phyloP scores from a whole-genome alignment of 2,113 vertebrate genomes.

The Nothobranchius kuhntae region DNA sequence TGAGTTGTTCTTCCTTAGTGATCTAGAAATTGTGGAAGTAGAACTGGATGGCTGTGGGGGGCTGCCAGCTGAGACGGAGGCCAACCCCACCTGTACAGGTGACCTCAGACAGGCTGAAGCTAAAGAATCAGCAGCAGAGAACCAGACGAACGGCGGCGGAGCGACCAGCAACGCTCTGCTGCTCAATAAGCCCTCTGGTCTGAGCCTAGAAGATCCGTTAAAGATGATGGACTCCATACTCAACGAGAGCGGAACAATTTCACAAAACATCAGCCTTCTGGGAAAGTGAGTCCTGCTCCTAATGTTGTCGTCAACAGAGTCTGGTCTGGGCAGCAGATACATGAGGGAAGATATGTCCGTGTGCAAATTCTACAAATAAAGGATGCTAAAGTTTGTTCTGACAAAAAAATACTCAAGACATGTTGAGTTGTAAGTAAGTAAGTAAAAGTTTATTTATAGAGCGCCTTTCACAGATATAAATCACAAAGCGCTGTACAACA shows the following conservation, averaged over 20 bases:
- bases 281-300: slow-evolving; percentile 85
- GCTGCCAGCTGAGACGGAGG: slow-evolving; percentile 76
- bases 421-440: no score
- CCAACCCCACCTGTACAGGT: slow-evolving; percentile 48
- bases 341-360: no score
- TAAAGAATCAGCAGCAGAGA: not conserved
- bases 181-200: slow-evolving; percentile 81
- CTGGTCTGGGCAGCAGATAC: no score
- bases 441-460: no score
- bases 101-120: not conserved
- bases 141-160: slow-evolving; percentile 14
- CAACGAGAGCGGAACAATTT: slow-evolving; percentile 88
- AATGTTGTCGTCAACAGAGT: no score
- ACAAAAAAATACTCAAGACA: no score
- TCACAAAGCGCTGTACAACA: no score
- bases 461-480: no score
- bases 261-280: slow-evolving; percentile 93
- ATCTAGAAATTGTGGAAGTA: slow-evolving; percentile 89
- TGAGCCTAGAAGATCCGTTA: slow-evolving; percentile 88
- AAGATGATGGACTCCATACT: slow-evolving; percentile 98
- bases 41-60: slow-evolving; percentile 79
- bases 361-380: no score
- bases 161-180: slow-evolving; percentile 70
- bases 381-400: no score
- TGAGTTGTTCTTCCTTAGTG: slow-evolving; percentile 70